Conservation (phyloP, 1,140 invertebrate species). For the Trigoniulus corallinus region DNA sequence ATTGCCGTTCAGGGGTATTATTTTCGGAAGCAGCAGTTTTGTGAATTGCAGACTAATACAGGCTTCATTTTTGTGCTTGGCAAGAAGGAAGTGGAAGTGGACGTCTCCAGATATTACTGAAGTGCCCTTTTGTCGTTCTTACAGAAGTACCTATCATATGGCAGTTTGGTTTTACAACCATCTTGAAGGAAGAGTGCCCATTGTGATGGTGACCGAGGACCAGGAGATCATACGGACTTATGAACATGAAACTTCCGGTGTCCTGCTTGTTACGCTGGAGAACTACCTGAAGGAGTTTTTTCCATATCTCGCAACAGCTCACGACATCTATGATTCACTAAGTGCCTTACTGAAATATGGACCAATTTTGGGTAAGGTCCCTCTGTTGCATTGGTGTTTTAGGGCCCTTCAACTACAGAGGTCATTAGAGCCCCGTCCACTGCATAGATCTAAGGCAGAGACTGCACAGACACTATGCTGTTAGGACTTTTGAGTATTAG, state of each 20-base stretch:
- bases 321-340: slow-evolving; percentile 19
- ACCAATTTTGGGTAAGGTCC: not conserved
- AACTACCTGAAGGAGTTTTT: slow-evolving; percentile 22
- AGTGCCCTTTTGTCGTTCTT: slow-evolving; percentile 3
- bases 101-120: too few relatives aligned
- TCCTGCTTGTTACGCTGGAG: slow-evolving; percentile 19
- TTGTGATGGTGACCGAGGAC: slow-evolving; percentile 23
- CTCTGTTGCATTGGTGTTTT: too few relatives aligned
- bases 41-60: too few relatives aligned
- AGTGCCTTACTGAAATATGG: slow-evolving; percentile 11
- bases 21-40: too few relatives aligned
- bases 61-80: not conserved
- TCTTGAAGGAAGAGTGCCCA: slow-evolving; percentile 20
- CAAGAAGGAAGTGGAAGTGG: too few relatives aligned
- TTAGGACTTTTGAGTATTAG: too few relatives aligned
- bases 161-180: slow-evolving; percentile 23
- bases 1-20: too few relatives aligned
- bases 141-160: slow-evolving; percentile 19
- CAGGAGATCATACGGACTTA: slow-evolving; percentile 17
- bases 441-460: too few relatives aligned
- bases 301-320: slow-evolving; percentile 12
- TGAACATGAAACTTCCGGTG: slow-evolving; percentile 15
- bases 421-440: too few relatives aligned
- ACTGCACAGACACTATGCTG: too few relatives aligned
- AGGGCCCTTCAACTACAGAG: too few relatives aligned